Evolutionary conservation across 1,140 invertebrate genomes (phyloP).

Genomic region (Hyles euphorbiae): DNA sequence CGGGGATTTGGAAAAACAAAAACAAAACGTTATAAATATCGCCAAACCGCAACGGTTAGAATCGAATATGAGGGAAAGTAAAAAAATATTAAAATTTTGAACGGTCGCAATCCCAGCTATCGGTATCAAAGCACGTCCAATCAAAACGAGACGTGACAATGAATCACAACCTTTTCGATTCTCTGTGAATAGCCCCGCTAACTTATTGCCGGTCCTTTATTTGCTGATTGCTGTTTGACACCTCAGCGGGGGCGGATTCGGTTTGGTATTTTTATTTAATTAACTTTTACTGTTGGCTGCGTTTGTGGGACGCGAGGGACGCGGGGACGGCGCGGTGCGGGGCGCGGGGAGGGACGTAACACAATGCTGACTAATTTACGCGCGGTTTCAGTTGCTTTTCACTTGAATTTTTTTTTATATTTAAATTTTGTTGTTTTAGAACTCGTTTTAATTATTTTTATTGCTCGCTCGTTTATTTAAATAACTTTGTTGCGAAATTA

Average conservation of each 20-base stretch:
- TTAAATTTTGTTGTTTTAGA: constrained; percentile 24
- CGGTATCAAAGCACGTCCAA: constrained; percentile 73
- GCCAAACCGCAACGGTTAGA: constrained; percentile 59
- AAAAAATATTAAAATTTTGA: constrained; percentile 72
- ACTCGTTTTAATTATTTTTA: constrained; percentile 26
- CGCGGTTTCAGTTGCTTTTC: constrained; percentile 41
- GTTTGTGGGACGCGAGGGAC: constrained; percentile 30
- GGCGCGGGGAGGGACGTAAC: constrained; percentile 26
- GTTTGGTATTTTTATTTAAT: constrained; percentile 69
- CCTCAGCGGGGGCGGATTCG: constrained; percentile 48
- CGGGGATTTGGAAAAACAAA: constrained; percentile 42
- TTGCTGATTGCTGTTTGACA: constrained; percentile 68
- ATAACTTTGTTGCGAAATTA: constrained; percentile 16
- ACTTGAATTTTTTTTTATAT: constrained; percentile 27
- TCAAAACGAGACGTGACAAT: constrained; percentile 71
- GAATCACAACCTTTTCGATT: constrained; percentile 67
- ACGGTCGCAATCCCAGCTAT: constrained; percentile 64
- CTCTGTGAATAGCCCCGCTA: constrained; percentile 61
- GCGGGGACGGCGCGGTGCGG: constrained; percentile 19
- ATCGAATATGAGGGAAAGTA: constrained; percentile 62
- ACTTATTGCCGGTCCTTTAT: constrained; percentile 71
- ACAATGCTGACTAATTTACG: constrained; percentile 64
- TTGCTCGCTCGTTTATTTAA: constrained; percentile 20
- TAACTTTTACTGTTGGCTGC: constrained; percentile 54
- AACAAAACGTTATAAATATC: constrained; percentile 63